Conservation (phyloP, 2,113 vertebrate genomes). For the Danionella cerebrum region DNA sequence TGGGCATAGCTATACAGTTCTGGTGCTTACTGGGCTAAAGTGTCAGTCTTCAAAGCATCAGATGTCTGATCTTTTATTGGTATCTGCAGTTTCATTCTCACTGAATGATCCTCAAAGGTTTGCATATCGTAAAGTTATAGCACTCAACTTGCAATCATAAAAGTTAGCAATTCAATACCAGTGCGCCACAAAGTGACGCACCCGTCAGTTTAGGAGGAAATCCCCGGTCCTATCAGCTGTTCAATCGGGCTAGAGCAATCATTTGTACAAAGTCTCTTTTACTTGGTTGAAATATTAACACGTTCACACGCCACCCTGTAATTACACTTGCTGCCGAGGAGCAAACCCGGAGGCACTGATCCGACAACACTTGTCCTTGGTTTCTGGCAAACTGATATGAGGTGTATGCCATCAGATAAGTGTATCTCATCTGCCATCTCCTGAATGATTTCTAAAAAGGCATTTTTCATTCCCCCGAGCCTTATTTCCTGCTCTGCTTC, state of each 20-base stretch:
- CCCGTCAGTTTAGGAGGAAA: conserved; percentile 40
- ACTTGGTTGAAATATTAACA: conserved; percentile 41
- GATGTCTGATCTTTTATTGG: not conserved
- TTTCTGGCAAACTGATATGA: conserved; percentile 43
- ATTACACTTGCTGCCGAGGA: not conserved
- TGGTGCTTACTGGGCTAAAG: not conserved
- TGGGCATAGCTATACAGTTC: not conserved
- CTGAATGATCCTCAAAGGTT: not conserved
- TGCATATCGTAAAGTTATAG: not conserved
- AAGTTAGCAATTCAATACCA: not conserved
- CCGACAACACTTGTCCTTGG: not conserved
- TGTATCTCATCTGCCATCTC: conserved; percentile 49
- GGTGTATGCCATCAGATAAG: conserved; percentile 48
- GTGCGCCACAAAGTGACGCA: not conserved
- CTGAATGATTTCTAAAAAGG: conserved; percentile 64
- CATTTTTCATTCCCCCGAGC: conserved; percentile 43
- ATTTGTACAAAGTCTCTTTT: conserved; percentile 24
- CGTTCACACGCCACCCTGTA: not conserved
- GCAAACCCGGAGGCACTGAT: not conserved
- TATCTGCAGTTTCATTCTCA: not conserved
- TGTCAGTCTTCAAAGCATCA: not conserved
- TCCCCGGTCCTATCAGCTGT: conserved; percentile 41
- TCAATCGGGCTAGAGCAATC: conserved; percentile 8
- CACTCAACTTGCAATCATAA: conserved; percentile 5
- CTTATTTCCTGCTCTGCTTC: conserved; percentile 24